A percentile compares a stretch with the other conserved stretches of the same genome.
These are phyloP conservation scores for Spheniscus humboldti DNA, from an alignment of 2,797 vertebrate species.

Conservation along the genomic window DNA sequence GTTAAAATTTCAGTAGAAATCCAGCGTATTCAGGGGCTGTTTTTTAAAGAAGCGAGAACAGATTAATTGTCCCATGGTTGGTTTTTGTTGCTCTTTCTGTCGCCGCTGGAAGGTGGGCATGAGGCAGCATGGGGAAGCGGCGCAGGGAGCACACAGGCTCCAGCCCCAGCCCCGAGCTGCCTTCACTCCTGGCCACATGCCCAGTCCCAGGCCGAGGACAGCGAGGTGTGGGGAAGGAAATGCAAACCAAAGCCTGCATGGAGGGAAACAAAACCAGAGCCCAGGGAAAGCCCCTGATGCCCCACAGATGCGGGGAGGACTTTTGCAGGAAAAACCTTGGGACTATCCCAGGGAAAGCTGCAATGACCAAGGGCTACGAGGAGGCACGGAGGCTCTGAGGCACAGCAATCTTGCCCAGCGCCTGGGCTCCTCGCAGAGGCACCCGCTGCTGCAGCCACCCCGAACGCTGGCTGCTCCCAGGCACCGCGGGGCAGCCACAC, in stretches of 20 bases:
- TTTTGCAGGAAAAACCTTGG: neutral
- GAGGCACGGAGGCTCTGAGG: neutral
- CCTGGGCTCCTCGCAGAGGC: neutral
- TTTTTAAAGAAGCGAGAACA: neutral
- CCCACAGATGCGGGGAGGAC: neutral
- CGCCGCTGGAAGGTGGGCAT: neutral
- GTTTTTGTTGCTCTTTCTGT: neutral
- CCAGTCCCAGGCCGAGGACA: neutral
- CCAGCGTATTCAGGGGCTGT: neutral
- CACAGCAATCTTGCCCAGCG: accelerated
- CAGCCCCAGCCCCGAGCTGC: neutral
- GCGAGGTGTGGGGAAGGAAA: accelerated
- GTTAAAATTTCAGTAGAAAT: neutral
- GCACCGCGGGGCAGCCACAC: neutral
- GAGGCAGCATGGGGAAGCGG: neutral
- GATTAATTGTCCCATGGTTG: neutral
- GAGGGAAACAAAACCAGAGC: neutral
- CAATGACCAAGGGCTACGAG: accelerated
- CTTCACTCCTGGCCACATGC: accelerated
- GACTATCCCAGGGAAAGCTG: neutral
- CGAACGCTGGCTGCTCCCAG: neutral
- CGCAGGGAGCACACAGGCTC: accelerated
- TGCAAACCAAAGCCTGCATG: accelerated
- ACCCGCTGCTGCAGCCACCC: neutral
- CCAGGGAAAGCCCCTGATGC: neutral